phyloP scores from a whole-genome alignment of 2,113 vertebrate genomes.

The Piprites chloris region DNA sequence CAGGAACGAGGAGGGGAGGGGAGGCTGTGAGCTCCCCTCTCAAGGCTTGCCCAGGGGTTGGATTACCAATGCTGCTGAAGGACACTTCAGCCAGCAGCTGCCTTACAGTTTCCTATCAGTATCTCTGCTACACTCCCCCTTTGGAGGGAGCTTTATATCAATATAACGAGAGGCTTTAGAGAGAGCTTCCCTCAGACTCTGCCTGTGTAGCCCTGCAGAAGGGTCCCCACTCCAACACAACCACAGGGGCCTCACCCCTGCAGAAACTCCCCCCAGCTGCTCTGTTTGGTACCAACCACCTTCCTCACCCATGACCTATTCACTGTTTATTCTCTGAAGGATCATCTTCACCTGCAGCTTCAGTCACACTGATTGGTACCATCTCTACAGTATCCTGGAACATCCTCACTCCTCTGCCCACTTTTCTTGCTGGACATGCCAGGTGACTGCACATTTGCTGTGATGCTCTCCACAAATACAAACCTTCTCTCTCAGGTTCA shows the following conservation, averaged over 20 bases:
- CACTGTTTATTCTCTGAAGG: background rate
- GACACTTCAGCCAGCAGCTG: background rate
- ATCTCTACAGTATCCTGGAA: background rate
- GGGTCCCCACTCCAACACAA: background rate
- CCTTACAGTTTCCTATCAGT: background rate
- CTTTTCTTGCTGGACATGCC: background rate
- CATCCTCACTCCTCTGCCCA: background rate
- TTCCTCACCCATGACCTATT: accelerated
- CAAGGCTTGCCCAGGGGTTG: background rate
- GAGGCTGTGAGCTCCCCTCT: background rate
- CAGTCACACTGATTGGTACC: background rate
- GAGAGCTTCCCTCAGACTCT: background rate
- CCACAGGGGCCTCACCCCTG: background rate
- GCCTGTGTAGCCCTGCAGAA: background rate
- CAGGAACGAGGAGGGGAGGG: background rate
- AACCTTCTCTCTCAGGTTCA: background rate
- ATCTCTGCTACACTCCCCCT: background rate
- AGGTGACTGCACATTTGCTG: accelerated
- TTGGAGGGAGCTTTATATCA: background rate
- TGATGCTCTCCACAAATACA: background rate
- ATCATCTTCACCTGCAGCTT: background rate
- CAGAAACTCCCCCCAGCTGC: background rate
- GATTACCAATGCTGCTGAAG: background rate
- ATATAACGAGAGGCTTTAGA: background rate
- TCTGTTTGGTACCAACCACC: background rate